Conservation (phyloP, 2,113 vertebrate genomes). For the Connochaetes taurinus region DNA sequence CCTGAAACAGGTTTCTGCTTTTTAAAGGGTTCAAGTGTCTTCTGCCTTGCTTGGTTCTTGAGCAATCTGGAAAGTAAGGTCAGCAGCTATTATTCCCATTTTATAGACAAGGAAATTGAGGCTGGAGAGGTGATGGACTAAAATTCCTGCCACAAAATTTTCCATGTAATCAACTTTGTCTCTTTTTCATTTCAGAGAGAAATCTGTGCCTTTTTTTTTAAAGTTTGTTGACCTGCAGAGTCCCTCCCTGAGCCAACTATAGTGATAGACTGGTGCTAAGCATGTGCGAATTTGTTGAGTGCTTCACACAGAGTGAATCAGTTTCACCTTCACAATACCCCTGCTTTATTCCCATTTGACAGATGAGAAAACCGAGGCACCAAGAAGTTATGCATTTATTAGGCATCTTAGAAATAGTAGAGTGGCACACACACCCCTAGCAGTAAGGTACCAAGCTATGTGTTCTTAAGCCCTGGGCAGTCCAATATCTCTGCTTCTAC, state of each 20-base stretch:
- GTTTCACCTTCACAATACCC: background rate
- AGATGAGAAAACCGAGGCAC: background rate
- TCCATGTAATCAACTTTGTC: background rate
- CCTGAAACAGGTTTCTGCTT: background rate
- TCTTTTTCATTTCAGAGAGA: background rate
- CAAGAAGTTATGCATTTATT: background rate
- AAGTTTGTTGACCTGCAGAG: background rate
- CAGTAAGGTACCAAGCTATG: background rate
- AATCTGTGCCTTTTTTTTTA: background rate
- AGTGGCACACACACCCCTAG: too few species aligned
- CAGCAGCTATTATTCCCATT: background rate
- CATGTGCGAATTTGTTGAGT: fast-evolving
- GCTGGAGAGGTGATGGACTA: background rate
- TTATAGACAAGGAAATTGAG: background rate
- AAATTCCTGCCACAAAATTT: background rate
- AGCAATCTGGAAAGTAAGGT: background rate
- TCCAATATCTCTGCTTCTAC: background rate
- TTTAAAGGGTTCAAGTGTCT: background rate
- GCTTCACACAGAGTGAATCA: background rate
- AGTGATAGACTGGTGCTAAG: fast-evolving
- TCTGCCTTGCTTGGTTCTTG: background rate
- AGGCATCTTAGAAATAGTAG: background rate
- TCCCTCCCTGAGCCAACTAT: too few species aligned
- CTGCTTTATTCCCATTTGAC: background rate
- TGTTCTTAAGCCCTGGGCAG: background rate